phyloP scores from a whole-genome alignment of 64 coral and sea anemone species.

The Dendronephthya gigantea region DNA sequence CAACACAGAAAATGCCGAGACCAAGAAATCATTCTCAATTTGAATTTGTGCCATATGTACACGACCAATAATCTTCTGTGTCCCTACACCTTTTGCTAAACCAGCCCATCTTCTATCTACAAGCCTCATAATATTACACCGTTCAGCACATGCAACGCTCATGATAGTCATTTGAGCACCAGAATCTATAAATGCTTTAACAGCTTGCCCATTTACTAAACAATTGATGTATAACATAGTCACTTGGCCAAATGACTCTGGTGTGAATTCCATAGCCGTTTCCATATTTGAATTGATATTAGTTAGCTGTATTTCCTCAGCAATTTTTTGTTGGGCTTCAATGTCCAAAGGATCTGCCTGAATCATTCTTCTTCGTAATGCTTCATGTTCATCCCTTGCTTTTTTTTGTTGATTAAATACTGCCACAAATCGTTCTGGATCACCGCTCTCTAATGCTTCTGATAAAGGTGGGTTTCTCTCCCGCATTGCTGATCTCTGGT shows the following conservation, averaged over 20 bases:
- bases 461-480: constrained; percentile 92
- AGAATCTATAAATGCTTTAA: constrained; percentile 98
- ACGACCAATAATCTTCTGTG: constrained; percentile 93
- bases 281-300: constrained; percentile 99
- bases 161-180: constrained; percentile 99
- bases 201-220: constrained; percentile 76
- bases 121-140: constrained; percentile 67
- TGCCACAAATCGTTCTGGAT: constrained; percentile 54
- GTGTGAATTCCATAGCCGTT: constrained; percentile 92
- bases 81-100: constrained; percentile 83
- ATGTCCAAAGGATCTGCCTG: constrained; percentile 79
- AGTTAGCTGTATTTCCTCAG: constrained; percentile 76
- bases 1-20: constrained; percentile 87
- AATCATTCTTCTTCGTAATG: constrained; percentile 68
- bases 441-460: constrained; percentile 63
- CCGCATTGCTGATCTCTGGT: constrained; percentile 67
- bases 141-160: constrained; percentile 85
- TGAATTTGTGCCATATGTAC: constrained; percentile 96
- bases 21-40: constrained; percentile 90
- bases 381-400: constrained; percentile 60
- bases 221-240: constrained; percentile 97
- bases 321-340: constrained; percentile 82
- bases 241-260: constrained; percentile 93
- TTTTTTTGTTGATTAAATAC: constrained; percentile 64
- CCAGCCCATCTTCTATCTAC: constrained; percentile 86